A percentile compares a stretch with the other conserved stretches of the same genome.
Conservation (phyloP, 2,888 invertebrate genomes). For the Crossocerus cetratus region DNA sequence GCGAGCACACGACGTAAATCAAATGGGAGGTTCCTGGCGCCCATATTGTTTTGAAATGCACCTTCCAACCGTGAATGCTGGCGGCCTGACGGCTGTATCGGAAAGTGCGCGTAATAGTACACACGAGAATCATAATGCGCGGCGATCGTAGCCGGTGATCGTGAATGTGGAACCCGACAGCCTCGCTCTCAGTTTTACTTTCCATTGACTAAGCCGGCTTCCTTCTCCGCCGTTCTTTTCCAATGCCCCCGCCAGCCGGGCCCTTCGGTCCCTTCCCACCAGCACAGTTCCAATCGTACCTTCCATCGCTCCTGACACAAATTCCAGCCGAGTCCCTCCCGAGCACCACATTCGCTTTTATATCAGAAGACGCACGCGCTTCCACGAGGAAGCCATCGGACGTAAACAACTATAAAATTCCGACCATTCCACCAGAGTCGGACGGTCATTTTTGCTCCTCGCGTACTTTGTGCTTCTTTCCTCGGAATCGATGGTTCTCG, state of each 20-base stretch:
- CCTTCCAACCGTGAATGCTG: slow-evolving; percentile 13
- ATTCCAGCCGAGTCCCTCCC: too few relatives aligned
- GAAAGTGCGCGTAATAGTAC: slow-evolving; percentile 30
- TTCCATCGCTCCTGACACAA: too few relatives aligned
- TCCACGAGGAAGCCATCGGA: too few relatives aligned
- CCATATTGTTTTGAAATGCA: slow-evolving; percentile 27
- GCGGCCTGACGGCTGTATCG: not conserved
- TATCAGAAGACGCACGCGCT: too few relatives aligned
- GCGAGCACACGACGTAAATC: not conserved
- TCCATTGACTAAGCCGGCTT: slow-evolving; percentile 56
- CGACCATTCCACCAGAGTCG: too few relatives aligned
- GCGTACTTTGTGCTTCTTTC: too few relatives aligned
- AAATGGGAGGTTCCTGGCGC: slow-evolving; percentile 15
- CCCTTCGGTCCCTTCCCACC: not conserved
- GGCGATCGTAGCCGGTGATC: slow-evolving; percentile 24
- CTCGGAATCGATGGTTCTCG: too few relatives aligned
- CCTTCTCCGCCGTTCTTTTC: slow-evolving; percentile 21
- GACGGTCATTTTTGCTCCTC: too few relatives aligned
- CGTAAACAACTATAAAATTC: too few relatives aligned
- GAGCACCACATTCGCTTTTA: too few relatives aligned
- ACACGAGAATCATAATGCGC: slow-evolving; percentile 29
- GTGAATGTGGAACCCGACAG: slow-evolving; percentile 61
- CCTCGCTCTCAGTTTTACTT: slow-evolving; percentile 64
- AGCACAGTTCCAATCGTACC: too few relatives aligned
- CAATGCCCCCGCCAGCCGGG: not conserved